Percentiles rank a stretch among this genome's conserved stretches.
Evolutionary conservation across 2,888 invertebrate species (phyloP).

Genomic region (Amphimallon solstitiale): DNA sequence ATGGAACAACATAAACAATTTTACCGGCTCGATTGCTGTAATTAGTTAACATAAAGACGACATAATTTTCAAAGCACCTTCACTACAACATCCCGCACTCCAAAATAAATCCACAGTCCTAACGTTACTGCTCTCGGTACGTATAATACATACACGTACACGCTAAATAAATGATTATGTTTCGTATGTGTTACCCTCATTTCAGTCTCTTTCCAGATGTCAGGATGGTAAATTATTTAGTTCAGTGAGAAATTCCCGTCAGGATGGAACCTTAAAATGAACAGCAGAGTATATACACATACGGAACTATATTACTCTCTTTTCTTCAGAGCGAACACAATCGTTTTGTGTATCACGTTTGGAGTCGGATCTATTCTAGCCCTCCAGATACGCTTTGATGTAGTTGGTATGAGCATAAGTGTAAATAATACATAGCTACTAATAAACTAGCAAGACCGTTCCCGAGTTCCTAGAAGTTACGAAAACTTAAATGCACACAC

Average conservation of each 20-base stretch:
- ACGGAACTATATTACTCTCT: conserved; percentile 1
- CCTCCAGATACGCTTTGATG: conserved; percentile 17
- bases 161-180: conserved; percentile 17
- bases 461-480: background rate
- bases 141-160: background rate
- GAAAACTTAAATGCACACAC: too few species aligned
- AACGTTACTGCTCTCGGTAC: too few species aligned
- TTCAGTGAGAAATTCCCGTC: conserved; percentile 18
- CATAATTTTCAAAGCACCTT: conserved; percentile 22
- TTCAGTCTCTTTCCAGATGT: conserved; percentile 5
- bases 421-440: conserved; percentile 20
- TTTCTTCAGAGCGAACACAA: background rate
- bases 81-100: background rate
- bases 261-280: background rate
- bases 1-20: background rate
- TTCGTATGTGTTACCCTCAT: conserved; percentile 1
- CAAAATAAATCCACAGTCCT: background rate
- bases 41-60: conserved; percentile 12
- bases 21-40: background rate
- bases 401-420: conserved; percentile 8
- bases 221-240: conserved; percentile 18
- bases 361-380: conserved; percentile 3
- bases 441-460: background rate
- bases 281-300: background rate
- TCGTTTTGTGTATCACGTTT: background rate